Percentiles rank a stretch among this genome's conserved stretches.
Conservation (phyloP, 1,140 invertebrate species). For the Zophobas morio region DNA sequence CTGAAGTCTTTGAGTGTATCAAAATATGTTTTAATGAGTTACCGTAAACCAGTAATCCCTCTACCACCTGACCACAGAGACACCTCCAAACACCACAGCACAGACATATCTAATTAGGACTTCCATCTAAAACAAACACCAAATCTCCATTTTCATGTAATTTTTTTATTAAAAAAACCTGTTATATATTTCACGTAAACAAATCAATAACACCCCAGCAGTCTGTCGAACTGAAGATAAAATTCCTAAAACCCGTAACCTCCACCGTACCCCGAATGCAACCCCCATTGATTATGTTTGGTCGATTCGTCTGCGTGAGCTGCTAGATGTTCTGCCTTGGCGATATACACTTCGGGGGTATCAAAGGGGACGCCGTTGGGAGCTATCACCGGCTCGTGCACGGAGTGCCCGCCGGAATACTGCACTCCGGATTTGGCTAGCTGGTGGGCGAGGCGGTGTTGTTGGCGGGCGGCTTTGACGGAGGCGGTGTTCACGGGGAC, state of each 20-base stretch:
- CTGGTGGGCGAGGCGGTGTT: slow-evolving; percentile 68
- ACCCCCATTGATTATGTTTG: background rate
- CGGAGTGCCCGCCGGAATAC: slow-evolving; percentile 27
- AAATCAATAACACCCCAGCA: background rate
- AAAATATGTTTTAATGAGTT: too few relatives aligned
- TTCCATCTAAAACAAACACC: too few relatives aligned
- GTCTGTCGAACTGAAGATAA: slow-evolving; percentile 7
- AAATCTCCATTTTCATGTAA: background rate
- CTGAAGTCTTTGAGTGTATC: too few relatives aligned
- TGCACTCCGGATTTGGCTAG: slow-evolving; percentile 19
- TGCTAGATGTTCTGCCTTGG: slow-evolving; percentile 13
- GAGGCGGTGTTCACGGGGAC: slow-evolving; percentile 73
- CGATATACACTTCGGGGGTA: slow-evolving; percentile 43
- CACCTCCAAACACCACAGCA: too few relatives aligned
- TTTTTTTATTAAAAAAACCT: slow-evolving; percentile 4
- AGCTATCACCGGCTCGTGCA: slow-evolving; percentile 37
- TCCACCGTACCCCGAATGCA: background rate
- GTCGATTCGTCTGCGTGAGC: slow-evolving; percentile 23
- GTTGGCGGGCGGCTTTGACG: slow-evolving; percentile 73
- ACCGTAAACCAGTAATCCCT: too few relatives aligned
- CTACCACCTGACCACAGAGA: too few relatives aligned
- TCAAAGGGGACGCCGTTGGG: slow-evolving; percentile 38
- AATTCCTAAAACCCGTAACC: slow-evolving; percentile 19
- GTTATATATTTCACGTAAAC: background rate
- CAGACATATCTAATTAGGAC: too few relatives aligned